phyloP scores from a whole-genome alignment of 2,797 vertebrate species.

The Leontopithecus rosalia region DNA sequence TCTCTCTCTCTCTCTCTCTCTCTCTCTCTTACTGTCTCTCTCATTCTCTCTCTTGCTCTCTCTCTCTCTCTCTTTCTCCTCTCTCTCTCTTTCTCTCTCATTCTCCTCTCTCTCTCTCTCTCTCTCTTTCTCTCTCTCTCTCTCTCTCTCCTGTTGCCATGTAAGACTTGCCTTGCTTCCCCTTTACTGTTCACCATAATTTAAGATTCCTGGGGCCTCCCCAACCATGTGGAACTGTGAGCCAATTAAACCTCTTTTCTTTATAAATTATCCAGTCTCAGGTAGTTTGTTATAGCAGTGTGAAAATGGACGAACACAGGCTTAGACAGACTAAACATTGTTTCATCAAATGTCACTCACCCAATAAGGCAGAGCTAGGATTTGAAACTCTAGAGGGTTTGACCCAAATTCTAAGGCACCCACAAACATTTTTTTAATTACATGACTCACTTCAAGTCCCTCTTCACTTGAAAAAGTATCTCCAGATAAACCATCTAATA shows the following conservation, averaged over 20 bases:
- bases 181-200: not conserved
- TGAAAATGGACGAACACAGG: not conserved
- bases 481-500: not conserved
- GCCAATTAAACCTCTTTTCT: not conserved
- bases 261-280: not conserved
- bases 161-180: not conserved
- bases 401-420: not conserved
- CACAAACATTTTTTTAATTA: not conserved
- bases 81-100: too few species aligned
- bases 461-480: not conserved
- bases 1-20: too few species aligned
- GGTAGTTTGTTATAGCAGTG: not conserved
- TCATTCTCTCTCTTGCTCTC: too few species aligned
- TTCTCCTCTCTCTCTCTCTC: too few species aligned
- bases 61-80: too few species aligned
- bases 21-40: too few species aligned
- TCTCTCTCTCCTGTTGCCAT: not conserved
- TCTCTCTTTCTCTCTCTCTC: rapidly evolving
- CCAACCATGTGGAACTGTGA: not conserved
- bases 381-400: not conserved
- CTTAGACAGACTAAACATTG: not conserved
- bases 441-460: not conserved
- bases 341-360: not conserved
- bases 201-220: not conserved
- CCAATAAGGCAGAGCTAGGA: not conserved